Base-by-base conservation (phyloP, 2,113 vertebrate genomes). In the Gymnocephalus cernua region DNA sequence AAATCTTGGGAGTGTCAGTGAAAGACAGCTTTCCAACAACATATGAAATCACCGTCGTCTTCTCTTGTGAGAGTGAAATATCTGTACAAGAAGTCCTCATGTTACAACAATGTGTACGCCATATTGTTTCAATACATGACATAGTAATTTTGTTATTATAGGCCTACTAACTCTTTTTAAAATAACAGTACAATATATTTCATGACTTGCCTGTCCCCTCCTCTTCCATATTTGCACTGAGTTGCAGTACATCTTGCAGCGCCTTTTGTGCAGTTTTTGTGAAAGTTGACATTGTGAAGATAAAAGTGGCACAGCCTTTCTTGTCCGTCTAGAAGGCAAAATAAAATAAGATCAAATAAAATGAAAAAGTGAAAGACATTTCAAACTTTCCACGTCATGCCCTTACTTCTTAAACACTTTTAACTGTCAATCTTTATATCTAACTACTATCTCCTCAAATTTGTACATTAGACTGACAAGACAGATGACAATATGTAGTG, bases 161-260 rank as follows among this genome's bases (percentile, higher is more conserved):
- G 38, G 2, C 38, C 1, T 38, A 57, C 2, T 18, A 35, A 45
- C 4, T 47, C 27, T 57, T n/a, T n/a, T 25, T 3, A 16, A 70
- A 6, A 16, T 41, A 15, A 13, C 23, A 41, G 47, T 45, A 3
- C 35, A 48, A 4, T 18, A 10, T 19, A 66, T 56, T 13, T 7
- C 6, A 21, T 19, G 6, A 59, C 85, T 85, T 67, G 77, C 95
- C 93, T 63, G 95, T 95, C 2, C 92, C 95, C 13, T 94, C 91
- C 45, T 95, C 95, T 62, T 79, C 75, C 38, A 94, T 27, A 1
- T 48, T 51, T 21, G 48, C 77, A 0, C 0, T 21, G 25, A 92
- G 2, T 0, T 38, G 1, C 18, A 95, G 19, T 0, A 0, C 0
- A 29, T 92, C 69, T 15, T 0, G 0, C 0, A 84, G 1, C 0